Percentiles rank a stretch among this genome's conserved stretches.
phyloP scores from a whole-genome alignment of 2,888 invertebrate genomes.

The Dione juno region DNA sequence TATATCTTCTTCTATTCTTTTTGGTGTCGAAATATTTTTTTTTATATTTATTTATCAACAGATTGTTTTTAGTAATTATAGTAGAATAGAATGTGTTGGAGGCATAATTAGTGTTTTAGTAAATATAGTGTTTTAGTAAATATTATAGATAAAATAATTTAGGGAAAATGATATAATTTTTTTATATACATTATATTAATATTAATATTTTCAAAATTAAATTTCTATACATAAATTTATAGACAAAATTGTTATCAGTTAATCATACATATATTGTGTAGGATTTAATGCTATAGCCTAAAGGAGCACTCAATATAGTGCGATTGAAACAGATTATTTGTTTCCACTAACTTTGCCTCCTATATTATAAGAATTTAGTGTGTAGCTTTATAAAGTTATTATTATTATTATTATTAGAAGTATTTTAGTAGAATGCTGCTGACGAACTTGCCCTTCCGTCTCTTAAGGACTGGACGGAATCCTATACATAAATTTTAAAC shows the following conservation, averaged over 20 bases:
- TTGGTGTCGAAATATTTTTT: no score
- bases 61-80: no score
- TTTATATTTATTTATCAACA: background rate
- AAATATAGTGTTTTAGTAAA: background rate
- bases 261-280: background rate
- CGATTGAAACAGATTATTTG: background rate
- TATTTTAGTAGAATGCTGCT: conserved; percentile 54
- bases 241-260: no score
- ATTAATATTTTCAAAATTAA: no score
- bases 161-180: background rate
- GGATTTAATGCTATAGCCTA: background rate
- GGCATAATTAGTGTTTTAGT: background rate
- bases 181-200: no score
- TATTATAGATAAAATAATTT: background rate
- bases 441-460: conserved; percentile 68
- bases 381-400: background rate
- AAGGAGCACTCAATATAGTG: background rate
- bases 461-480: conserved; percentile 64
- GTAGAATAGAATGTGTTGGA: background rate
- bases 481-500: conserved; percentile 2
- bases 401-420: conserved; percentile 6
- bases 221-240: no score
- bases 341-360: conserved; percentile 18
- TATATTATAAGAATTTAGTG: background rate
- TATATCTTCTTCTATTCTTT: background rate